These are phyloP conservation scores for Seriola quinqueradiata DNA, from an alignment of 2,113 vertebrate genomes.

Conservation along the genomic window DNA sequence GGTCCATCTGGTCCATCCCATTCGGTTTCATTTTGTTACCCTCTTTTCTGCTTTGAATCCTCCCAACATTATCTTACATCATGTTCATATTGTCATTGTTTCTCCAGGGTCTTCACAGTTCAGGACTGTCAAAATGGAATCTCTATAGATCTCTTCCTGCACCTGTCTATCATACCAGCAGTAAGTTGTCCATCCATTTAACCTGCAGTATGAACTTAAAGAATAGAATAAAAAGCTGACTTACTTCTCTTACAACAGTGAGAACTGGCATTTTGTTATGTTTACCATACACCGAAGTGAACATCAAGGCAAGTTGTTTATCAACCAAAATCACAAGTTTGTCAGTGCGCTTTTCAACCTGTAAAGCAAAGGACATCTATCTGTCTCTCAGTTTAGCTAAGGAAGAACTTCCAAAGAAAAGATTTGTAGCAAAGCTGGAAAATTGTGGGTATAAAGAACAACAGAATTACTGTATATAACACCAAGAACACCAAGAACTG, in stretches of 20 bases:
- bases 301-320: not conserved
- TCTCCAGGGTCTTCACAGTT: conserved; percentile 25
- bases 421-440: not conserved
- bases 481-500: too few species aligned
- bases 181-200: conserved; percentile 52
- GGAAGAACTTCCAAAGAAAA: too few species aligned
- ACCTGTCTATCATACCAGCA: conserved; percentile 74
- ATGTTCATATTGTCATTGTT: not conserved
- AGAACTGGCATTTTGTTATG: not conserved
- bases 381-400: too few species aligned
- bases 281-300: not conserved
- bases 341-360: not conserved
- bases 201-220: not conserved
- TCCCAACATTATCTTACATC: not conserved
- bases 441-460: too few species aligned
- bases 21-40: not conserved
- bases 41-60: not conserved
- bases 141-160: conserved; percentile 68
- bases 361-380: not conserved
- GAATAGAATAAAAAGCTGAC: too few species aligned
- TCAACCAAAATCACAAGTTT: not conserved
- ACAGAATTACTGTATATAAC: too few species aligned
- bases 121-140: conserved; percentile 61
- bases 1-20: not conserved
- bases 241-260: not conserved